Evolutionary conservation across 2,888 invertebrate species (phyloP), one percentile per base, ranked within the genome.

Genomic region (Archips crataeganus): DNA sequence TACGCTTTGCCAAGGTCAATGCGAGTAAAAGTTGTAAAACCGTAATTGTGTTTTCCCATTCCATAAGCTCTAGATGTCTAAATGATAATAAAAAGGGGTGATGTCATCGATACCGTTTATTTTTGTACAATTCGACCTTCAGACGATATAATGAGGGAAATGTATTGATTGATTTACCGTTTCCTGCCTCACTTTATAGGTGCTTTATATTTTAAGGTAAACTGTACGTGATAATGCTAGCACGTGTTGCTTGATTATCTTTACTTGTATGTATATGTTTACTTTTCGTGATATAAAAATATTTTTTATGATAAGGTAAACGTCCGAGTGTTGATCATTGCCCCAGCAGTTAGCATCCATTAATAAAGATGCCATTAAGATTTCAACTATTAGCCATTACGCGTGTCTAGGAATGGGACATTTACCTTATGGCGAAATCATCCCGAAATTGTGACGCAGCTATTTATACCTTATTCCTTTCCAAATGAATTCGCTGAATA

Each of bases 121-220:
- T 80, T 76, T 70, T 36, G 75, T 71, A 13, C 72, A 70, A 75
- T 74, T 39, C 72, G 78, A 78, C 84, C 85, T 87, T 85, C 79
- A 78, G 70, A 74, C 77, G 63, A 71, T 75, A 79, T 81, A 80
- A 86, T 83, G 82, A 82, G 78, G 80, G 75, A 75, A 79, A 79
- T 78, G 78, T 82, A 81, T 82, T 77, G 81, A 85, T 84, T 84
- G 83, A 84, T 86, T 84, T 82, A 84, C 75, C 75, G 70, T 75
- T 81, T 82, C 80, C 81, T 72, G 71, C 75, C 71, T 67, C 69
- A 60, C 51, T 74, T 70, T 70, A 74, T 74, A 63, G 70, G 61
- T 74, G 65, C 47, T 74, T 74, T 63, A 70, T 51, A 70, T 66
- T 65, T 74, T 42, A 60, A 64, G 68, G 73, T 68, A 73, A 73